A percentile compares a stretch with the other conserved stretches of the same genome.
Evolutionary conservation across 1,140 invertebrate genomes (phyloP).

Genomic region (Rhizoglyphus robini): DNA sequence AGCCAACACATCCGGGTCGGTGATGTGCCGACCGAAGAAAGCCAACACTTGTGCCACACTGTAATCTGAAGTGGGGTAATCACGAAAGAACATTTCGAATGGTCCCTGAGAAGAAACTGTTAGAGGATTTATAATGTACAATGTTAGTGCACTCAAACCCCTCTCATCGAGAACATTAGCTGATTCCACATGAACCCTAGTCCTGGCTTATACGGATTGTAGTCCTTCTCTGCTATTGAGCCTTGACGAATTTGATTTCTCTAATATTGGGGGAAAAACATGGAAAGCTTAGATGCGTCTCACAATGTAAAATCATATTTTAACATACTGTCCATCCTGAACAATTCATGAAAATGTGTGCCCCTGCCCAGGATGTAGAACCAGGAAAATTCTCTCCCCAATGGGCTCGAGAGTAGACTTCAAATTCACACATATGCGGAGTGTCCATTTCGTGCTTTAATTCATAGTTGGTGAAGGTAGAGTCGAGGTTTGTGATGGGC

Average conservation of each 20-base stretch:
- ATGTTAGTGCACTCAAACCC: not conserved
- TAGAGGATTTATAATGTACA: not conserved
- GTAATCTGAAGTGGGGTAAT: not conserved
- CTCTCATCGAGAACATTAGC: slow-evolving; percentile 16
- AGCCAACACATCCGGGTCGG: not conserved
- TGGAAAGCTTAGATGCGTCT: not conserved
- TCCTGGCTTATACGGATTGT: slow-evolving; percentile 16
- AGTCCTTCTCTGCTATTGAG: slow-evolving; percentile 16
- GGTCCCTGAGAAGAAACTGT: not conserved
- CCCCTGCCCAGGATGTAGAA: slow-evolving; percentile 10
- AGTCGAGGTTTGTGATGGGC: slow-evolving; percentile 22
- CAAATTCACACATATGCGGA: slow-evolving; percentile 8
- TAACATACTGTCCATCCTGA: not conserved
- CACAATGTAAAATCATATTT: not conserved
- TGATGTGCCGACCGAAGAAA: slow-evolving; percentile 9
- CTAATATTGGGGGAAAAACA: not conserved
- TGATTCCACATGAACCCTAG: slow-evolving; percentile 13
- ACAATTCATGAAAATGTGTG: not conserved
- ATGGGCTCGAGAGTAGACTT: slow-evolving; percentile 24
- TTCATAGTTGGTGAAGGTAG: slow-evolving; percentile 21
- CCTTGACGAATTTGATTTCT: slow-evolving; percentile 11
- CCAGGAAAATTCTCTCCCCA: slow-evolving; percentile 20
- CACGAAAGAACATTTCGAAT: not conserved
- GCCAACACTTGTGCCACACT: not conserved
- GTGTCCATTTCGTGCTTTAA: slow-evolving; percentile 25